Base-by-base conservation (phyloP, 2,113 vertebrate genomes). In the Orientallactaga bullata region DNA sequence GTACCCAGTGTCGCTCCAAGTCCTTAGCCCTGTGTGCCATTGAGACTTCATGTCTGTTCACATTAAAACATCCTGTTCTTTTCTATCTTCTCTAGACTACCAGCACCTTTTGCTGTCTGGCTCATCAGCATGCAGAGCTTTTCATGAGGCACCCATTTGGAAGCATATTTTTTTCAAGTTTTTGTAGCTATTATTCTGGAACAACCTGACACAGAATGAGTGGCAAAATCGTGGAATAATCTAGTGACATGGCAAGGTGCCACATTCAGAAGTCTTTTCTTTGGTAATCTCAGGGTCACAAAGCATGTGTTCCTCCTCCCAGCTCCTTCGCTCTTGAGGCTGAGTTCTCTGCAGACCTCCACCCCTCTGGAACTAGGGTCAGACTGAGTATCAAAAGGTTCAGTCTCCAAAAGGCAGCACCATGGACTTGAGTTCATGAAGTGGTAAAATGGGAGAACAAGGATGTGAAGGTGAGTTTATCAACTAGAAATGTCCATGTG, bases 11-110 rank as follows among this genome's bases (percentile, higher is more conserved):
- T 80, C 63, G 51, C 71, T 42, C 26, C 55, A 77, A 51, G 8
- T 3, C 4, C 8, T 5, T 1, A 5, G 20, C 24, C 47, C 16
- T 17, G 4, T 26, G 21, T 4, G 2, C 5, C 42, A 32, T 1
- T 13, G 2, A 20, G 47, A 37, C 15, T 74, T 65, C n/a, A 88
- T 83, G 13, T 0, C 35, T 61, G 7, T 63, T 63, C 32, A 26
- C 2, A 1, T 42, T 23, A 42, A 78, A 1, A 26, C 28, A 16
- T 21, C 80, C 80, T 80, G 20, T 20, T 65, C 39, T n/a, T n/a
- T n/a, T 26, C 47, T 72, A 20, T 35, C 18, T 37, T 42, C 82
- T 16, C 26, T 47, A 30, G 16, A 35, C 9, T 0, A 15, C 23
- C 37, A 71, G 6, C 39, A 66, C n/a, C 79, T 79, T 76, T 69